These are phyloP conservation scores for Eulemur rufifrons DNA, from an alignment of 2,113 vertebrate species.

Conservation along the genomic window DNA sequence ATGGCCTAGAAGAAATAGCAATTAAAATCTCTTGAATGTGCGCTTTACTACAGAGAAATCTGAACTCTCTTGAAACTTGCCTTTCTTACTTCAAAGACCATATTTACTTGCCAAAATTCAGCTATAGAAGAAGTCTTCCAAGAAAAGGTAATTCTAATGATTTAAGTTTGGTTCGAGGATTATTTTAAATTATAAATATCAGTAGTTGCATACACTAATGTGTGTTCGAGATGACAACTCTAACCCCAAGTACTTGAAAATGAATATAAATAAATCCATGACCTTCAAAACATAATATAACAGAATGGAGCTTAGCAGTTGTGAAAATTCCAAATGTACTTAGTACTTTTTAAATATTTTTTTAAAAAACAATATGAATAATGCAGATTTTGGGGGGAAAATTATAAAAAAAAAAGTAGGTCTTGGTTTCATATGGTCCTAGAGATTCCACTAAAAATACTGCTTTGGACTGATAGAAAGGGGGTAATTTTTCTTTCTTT, in stretches of 20 bases:
- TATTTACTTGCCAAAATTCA: constrained; percentile 21
- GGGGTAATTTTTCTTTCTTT: constrained; percentile 42
- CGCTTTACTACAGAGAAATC: neutral
- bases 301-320: neutral
- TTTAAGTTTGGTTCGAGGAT: neutral
- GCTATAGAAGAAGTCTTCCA: neutral
- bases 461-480: constrained; percentile 12
- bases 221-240: neutral
- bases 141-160: neutral
- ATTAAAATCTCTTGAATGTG: neutral
- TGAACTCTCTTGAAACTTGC: neutral
- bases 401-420: neutral
- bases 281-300: constrained; percentile 12
- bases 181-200: neutral
- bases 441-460: neutral
- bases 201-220: neutral
- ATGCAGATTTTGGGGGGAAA: neutral
- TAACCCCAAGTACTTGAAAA: neutral
- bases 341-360: neutral
- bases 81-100: constrained; percentile 8
- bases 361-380: too few relatives aligned
- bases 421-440: neutral
- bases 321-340: constrained; percentile 10
- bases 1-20: neutral
- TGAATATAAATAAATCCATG: constrained; percentile 7